Percentiles rank a stretch among this genome's conserved stretches.
Evolutionary conservation across 2,797 vertebrate species (phyloP).

Genomic region (Dermochelys coriacea): DNA sequence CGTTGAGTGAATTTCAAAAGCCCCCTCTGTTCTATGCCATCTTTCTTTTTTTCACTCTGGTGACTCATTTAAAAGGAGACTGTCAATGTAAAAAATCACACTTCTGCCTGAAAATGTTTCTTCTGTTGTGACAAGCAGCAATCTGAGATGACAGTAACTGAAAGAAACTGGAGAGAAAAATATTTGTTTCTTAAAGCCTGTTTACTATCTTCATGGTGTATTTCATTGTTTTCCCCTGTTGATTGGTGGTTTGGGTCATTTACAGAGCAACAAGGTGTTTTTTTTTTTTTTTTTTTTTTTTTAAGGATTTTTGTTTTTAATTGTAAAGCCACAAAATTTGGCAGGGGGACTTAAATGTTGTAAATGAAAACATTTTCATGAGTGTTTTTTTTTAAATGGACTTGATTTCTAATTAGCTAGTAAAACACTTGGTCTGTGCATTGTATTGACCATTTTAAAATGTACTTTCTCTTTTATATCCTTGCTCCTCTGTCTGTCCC

Average conservation of each 20-base stretch:
- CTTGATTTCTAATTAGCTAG: background rate
- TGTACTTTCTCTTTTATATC: background rate
- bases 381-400: background rate
- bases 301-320: background rate
- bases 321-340: background rate
- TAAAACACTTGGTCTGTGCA: background rate
- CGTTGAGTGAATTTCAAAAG: background rate
- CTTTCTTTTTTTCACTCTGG: background rate
- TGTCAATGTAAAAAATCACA: background rate
- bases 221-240: background rate
- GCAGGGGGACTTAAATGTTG: accelerated
- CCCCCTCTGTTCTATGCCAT: background rate
- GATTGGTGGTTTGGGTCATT: background rate
- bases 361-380: background rate
- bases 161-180: background rate
- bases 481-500: background rate
- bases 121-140: background rate
- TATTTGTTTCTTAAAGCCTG: background rate
- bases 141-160: background rate
- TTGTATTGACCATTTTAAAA: background rate
- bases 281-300: accelerated
- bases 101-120: background rate
- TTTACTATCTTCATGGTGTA: accelerated
- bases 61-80: background rate
- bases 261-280: accelerated